Evolutionary conservation across 2,113 vertebrate species (phyloP).

Genomic region (Ammospiza caudacuta): DNA sequence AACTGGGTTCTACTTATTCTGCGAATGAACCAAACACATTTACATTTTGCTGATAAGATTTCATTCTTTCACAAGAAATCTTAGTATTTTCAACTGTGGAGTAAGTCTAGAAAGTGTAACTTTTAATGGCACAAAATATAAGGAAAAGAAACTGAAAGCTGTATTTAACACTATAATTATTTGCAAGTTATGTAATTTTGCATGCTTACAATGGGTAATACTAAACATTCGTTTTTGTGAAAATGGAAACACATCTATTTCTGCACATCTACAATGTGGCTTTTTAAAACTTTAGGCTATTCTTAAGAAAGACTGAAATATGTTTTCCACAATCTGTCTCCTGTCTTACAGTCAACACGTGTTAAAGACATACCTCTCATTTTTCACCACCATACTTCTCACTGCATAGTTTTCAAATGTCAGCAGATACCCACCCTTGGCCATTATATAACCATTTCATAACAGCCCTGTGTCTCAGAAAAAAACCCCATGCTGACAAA

Average conservation of each 20-base stretch:
- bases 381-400: slow-evolving; percentile 49
- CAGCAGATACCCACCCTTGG: slow-evolving; percentile 42
- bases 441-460: slow-evolving; percentile 62
- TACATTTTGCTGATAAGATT: neutral
- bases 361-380: slow-evolving; percentile 35
- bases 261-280: neutral
- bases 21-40: neutral
- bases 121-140: neutral
- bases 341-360: slow-evolving; percentile 34
- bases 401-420: slow-evolving; percentile 55
- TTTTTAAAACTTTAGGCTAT: neutral
- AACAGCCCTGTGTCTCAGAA: slow-evolving; percentile 14
- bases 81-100: neutral
- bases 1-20: neutral
- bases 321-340: slow-evolving; percentile 46
- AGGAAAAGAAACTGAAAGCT: neutral
- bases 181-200: neutral
- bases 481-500: neutral
- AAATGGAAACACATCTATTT: neutral
- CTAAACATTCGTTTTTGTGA: neutral
- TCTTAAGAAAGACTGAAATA: slow-evolving; percentile 44
- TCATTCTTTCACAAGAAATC: neutral
- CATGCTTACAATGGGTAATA: neutral
- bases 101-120: neutral
- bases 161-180: neutral